These are phyloP conservation scores for Tiliqua scincoides DNA, from an alignment of 2,113 vertebrate species.

Conservation along the genomic window DNA sequence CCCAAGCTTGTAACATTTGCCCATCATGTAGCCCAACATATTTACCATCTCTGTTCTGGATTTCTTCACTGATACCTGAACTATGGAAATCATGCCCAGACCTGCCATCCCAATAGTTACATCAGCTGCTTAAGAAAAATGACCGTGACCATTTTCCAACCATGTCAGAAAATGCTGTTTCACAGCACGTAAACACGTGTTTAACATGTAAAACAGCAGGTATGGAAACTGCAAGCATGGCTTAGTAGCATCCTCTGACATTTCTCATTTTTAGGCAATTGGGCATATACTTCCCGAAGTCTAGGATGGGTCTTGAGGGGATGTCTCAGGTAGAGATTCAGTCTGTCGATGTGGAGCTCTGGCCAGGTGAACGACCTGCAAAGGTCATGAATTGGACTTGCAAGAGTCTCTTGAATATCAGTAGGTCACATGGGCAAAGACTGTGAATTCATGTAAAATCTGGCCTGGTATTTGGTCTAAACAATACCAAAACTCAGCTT, in stretches of 20 bases:
- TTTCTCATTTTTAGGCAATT: not conserved
- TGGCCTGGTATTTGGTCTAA: not conserved
- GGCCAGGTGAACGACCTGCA: not conserved
- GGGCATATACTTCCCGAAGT: fast-evolving
- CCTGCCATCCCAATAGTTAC: not conserved
- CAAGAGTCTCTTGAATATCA: not conserved
- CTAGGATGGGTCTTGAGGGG: not conserved
- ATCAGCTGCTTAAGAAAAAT: not conserved
- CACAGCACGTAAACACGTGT: not conserved
- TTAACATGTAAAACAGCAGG: not conserved
- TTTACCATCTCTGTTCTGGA: not conserved
- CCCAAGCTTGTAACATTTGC: not conserved
- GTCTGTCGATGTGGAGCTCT: not conserved
- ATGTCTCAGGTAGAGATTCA: not conserved
- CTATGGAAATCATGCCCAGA: not conserved
- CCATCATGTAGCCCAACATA: not conserved
- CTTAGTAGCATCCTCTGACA: not conserved
- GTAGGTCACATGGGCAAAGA: not conserved
- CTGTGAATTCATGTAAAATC: not conserved
- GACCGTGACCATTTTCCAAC: not conserved
- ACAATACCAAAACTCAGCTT: not conserved
- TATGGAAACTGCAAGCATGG: not conserved
- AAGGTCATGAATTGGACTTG: not conserved
- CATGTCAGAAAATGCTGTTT: not conserved
- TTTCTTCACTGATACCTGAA: not conserved